phyloP scores from a whole-genome alignment of 2,888 invertebrate species.

The Idaea biselata region DNA sequence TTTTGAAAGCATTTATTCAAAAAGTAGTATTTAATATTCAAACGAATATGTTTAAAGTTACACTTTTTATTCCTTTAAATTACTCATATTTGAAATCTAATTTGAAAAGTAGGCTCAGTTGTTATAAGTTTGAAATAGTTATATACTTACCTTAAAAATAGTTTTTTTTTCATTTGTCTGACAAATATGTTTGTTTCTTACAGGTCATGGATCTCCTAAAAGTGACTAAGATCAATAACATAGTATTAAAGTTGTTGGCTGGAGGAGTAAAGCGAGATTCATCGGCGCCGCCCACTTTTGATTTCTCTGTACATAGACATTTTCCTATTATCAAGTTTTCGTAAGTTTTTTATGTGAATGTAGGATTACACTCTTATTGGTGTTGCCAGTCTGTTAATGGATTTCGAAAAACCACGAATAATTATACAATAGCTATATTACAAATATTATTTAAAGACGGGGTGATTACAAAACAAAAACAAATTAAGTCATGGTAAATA shows the following conservation, averaged over 20 bases:
- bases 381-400: not conserved
- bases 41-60: too few species aligned
- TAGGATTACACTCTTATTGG: not conserved
- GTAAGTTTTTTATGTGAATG: slow-evolving; percentile 36
- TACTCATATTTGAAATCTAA: too few species aligned
- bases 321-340: slow-evolving; percentile 93
- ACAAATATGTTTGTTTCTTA: slow-evolving; percentile 29
- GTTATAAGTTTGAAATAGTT: too few species aligned
- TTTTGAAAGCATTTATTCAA: too few species aligned
- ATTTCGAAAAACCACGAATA: too few species aligned
- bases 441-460: too few species aligned
- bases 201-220: slow-evolving; percentile 90
- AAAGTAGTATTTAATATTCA: too few species aligned
- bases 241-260: slow-evolving; percentile 94
- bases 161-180: not conserved
- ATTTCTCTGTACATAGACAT: slow-evolving; percentile 92
- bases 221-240: slow-evolving; percentile 97
- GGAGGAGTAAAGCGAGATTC: slow-evolving; percentile 96
- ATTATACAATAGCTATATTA: too few species aligned
- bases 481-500: too few species aligned
- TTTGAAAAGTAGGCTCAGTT: too few species aligned
- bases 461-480: too few species aligned
- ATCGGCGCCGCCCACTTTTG: slow-evolving; percentile 92
- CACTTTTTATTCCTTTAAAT: too few species aligned
- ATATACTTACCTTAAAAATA: not conserved